Base-by-base conservation (phyloP, 2,888 invertebrate genomes). In the Apotomis turbidana region DNA sequence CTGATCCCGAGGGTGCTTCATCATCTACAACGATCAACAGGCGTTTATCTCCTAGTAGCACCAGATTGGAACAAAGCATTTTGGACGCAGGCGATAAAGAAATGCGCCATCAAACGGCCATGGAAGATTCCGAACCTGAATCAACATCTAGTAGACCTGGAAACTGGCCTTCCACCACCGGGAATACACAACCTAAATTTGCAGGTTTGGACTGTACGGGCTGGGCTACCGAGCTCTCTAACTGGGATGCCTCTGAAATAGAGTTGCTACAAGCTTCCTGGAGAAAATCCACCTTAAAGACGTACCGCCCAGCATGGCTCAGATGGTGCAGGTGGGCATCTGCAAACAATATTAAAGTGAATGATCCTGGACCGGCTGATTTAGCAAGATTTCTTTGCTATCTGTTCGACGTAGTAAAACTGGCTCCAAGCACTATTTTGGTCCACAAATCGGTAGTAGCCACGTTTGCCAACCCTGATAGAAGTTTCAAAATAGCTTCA, bases 1-100 rank as follows among this genome's bases (percentile, higher is more conserved):
- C 64, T 79, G 41, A 77, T 81, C 5, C 79, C 78, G 5, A 58
- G 75, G 10, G 77, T 78, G 3, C 27, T 27, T 27, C 67, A 41
- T 6, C 79, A 80, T 51, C 71, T 79, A 6, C 70, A 77, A 15
- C 13, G 38, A n/a, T 71, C 77, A 1, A 70, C 27, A n/a, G 78
- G 79, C 3, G 52, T 12, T 6, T 78, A 75, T 59, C 60, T 78
- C 5, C 5, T 80, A 5, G 69, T 79, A 12, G 76, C 68, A 0
- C 78, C 78, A 0, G 13, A 63, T 1, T 78, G 78, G 79, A 41
- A n/a, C n/a, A n/a, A n/a, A 54, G 75, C 66, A 0, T 80, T 76
- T 58, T 79, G 80, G 78, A 73, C 60, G 10, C n/a, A 76, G 12
- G 78, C 78, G 5, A 68, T 79, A 36, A 70, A 71, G 38, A 49